A percentile compares a stretch with the other conserved stretches of the same genome.
phyloP scores from a whole-genome alignment of 2,113 vertebrate genomes.

The Gasterosteus aculeatus region DNA sequence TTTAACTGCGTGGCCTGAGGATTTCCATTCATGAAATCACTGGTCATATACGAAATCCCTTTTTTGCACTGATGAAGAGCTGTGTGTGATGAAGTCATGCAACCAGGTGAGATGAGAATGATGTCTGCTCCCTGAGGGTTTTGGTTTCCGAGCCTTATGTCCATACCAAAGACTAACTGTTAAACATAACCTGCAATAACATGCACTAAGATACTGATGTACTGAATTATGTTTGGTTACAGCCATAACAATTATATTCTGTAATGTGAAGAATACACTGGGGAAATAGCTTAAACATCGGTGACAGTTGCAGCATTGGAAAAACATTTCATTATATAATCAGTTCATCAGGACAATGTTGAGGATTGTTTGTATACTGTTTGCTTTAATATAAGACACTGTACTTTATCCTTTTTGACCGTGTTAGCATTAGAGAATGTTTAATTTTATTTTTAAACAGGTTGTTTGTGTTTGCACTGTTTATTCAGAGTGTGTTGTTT shows the following conservation, averaged over 20 bases:
- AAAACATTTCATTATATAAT: constrained; percentile 31
- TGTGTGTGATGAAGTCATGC: constrained; percentile 18
- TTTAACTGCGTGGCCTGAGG: constrained; percentile 11
- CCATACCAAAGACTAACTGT: constrained; percentile 79
- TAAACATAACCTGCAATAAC: constrained; percentile 35
- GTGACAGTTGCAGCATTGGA: constrained; percentile 60
- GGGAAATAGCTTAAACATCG: constrained; percentile 6
- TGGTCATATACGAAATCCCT: constrained; percentile 20
- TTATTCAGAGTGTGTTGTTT: constrained; percentile 60
- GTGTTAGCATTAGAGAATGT: constrained; percentile 42
- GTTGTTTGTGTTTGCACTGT: constrained; percentile 49
- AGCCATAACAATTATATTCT: constrained; percentile 30
- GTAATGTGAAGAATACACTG: constrained; percentile 6
- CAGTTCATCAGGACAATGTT: constrained; percentile 22
- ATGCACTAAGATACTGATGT: constrained; percentile 46
- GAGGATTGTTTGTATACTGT: constrained; percentile 54
- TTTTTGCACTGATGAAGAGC: constrained; percentile 17
- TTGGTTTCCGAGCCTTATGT: constrained; percentile 75
- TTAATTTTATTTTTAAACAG: constrained; percentile 26
- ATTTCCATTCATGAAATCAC: not conserved
- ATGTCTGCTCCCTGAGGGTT: constrained; percentile 28
- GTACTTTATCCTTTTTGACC: constrained; percentile 36
- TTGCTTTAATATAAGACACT: constrained; percentile 58
- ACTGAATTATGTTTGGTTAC: constrained; percentile 8
- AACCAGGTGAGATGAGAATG: not conserved